These are phyloP conservation scores for Tetramorium alpestre DNA, from an alignment of 1,140 invertebrate species.

Conservation along the genomic window DNA sequence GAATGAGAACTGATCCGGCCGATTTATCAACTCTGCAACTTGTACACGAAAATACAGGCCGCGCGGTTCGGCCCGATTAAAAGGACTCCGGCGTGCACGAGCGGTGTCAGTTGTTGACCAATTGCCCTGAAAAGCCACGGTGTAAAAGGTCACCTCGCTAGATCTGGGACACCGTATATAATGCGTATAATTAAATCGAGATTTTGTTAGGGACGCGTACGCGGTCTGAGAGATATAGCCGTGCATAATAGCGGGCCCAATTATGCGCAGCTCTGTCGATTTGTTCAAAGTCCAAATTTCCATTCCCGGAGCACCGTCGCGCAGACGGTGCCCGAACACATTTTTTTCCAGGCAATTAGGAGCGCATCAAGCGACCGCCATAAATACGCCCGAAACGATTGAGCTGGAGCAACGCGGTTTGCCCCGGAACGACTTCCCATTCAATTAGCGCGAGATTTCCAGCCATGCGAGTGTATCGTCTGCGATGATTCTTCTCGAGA, in stretches of 20 bases:
- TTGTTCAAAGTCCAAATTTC: conserved; percentile 11
- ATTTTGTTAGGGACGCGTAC: background rate
- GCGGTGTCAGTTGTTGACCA: background rate
- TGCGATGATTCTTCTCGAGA: background rate
- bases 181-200: conserved; percentile 9
- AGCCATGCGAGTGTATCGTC: background rate
- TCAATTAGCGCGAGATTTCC: conserved; percentile 47
- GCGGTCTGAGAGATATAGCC: background rate
- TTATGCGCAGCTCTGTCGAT: background rate
- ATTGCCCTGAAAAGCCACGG: background rate
- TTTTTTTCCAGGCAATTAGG: conserved; percentile 44
- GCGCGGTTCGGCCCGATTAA: background rate
- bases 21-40: conserved; percentile 34
- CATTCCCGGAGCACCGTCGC: conserved; percentile 3
- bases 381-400: conserved; percentile 18
- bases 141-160: background rate
- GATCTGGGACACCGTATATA: background rate
- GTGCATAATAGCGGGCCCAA: background rate
- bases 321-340: background rate
- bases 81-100: background rate
- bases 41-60: background rate
- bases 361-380: conserved; percentile 46
- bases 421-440: conserved; percentile 27
- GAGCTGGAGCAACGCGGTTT: conserved; percentile 8
- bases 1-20: conserved; percentile 32